Percentiles rank a stretch among this genome's conserved stretches.
These are phyloP conservation scores for Eclectus roratus DNA, from an alignment of 2,113 vertebrate species.

Conservation along the genomic window DNA sequence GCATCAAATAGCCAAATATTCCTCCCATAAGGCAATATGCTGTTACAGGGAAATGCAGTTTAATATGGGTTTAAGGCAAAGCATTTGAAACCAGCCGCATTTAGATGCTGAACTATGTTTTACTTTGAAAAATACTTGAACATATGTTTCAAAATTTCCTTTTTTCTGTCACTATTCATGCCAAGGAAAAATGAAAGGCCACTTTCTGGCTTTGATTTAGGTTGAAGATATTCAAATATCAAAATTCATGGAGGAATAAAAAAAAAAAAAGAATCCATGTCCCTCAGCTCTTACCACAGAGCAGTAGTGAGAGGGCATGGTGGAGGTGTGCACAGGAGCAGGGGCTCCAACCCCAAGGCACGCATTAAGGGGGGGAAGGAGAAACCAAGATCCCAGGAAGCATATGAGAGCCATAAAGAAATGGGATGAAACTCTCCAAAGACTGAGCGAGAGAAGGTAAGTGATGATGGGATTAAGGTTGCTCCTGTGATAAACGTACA, in stretches of 20 bases:
- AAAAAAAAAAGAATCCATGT: fast-evolving
- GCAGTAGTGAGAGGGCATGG: fast-evolving
- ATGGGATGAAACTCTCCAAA: not conserved
- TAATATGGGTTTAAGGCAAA: not conserved
- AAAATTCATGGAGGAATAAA: not conserved
- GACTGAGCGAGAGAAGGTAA: not conserved
- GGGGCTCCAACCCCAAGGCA: not conserved
- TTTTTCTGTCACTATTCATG: not conserved
- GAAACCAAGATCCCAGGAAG: not conserved
- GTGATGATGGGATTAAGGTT: too few relatives aligned
- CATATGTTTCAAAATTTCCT: not conserved
- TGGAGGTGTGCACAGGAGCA: not conserved
- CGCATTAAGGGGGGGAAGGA: not conserved
- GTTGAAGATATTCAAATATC: not conserved
- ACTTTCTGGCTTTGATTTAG: not conserved
- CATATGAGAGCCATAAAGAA: not conserved
- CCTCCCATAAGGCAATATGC: fast-evolving
- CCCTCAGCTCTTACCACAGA: not conserved
- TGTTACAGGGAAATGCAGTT: not conserved
- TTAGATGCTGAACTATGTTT: not conserved
- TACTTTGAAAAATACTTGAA: not conserved
- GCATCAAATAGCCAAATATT: not conserved
- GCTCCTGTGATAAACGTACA: not conserved
- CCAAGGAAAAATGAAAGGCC: not conserved
- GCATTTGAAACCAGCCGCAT: not conserved